Evolutionary conservation across 2,113 vertebrate species (phyloP), one percentile per base, ranked within the genome.

Genomic region (Gila orcuttii): DNA sequence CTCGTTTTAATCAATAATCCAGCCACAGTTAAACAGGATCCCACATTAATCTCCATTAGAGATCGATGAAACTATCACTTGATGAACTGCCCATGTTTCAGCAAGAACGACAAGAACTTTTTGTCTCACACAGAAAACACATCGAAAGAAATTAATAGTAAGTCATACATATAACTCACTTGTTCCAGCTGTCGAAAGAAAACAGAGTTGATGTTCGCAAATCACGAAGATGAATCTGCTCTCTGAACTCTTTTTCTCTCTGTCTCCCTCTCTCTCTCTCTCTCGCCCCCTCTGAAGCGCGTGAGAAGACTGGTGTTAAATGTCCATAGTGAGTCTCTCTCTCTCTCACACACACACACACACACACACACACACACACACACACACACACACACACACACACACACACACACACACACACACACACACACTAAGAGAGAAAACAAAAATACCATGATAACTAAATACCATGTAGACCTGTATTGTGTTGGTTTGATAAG

Each of bases 391-490:
- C 84, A 36, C 45, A 9, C 39, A 25, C 66, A 52, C 42, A 52
- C 36, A 25, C 21, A n/a, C 31, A 69, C 69, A 17, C 76, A 79
- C 31, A 39, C 84, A 60, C 84, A 31, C 68, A 77, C 45, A n/a
- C 64, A 28, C 84, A 36, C 45, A 9, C 39, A 25, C 66, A 52
- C 42, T 33, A 28, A 28, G 28, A 28, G 33, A n/a, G 45, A 45
- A 15, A 15, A 25, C 39, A 25, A 25, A 47, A 47, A 74, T 62
- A 28, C 60, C n/a, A 28, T 12, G 10, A 57, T 21, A 57, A 57
- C 19, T 7, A 21, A 55, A 55, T 55, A 7, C 0, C 19, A 21
- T 57, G 8, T 42, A 42, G 39, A 0, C 19, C 19, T 47, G 11
- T 15, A 4, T 50, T 15, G 15, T 50, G 47, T 50, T 52, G 47